Evolutionary conservation across 2,113 vertebrate species (phyloP), one percentile per base, ranked within the genome.

Genomic region (Microcebus ravelobensis): DNA sequence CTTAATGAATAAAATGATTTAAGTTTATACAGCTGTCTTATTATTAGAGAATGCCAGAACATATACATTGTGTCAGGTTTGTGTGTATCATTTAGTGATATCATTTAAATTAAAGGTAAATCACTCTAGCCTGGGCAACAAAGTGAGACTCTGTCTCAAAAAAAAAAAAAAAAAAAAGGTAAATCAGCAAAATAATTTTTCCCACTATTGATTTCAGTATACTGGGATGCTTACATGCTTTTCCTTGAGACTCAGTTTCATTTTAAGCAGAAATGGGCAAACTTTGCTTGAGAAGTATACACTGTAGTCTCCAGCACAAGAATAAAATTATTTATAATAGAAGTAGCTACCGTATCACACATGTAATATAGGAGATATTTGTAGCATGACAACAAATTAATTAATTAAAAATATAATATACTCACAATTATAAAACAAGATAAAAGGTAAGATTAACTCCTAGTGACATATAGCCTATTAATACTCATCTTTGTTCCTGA

Each of bases 31-130:
- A 90, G 45, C 25, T 45, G 4, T 87, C 4, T 90, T 92, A 61
- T 55, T 27, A 73, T 77, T 27, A 79, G 67, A 73, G 9, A 57
- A 63, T 82, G 52, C 92, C 84, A 94, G 74, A 96, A 90, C 87
- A 77, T 50, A 57, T 1, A 86, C 39, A 70, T 39, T 68, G 65
- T 48, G 15, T 57, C 76, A 74, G 39, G 36, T 45, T 67, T 84
- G 5, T 74, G 21, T 34, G 18, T 76, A 45, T 74, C 18, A 18
- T 25, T 90, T 87, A 73, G 63, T 68, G 81, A 67, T 23, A 50
- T 17, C 23, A 67, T 76, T 73, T 79, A 91, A 93, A 80, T 76
- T 39, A 87, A 96, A 80, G 68, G 74, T n/a, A 91, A 76, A 92
- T 45, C 9, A 92, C 45, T 45, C 45, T 45, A 45, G 45, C 45